Conservation (phyloP, 2,888 invertebrate genomes). For the Pseudolycoriella hygida region DNA sequence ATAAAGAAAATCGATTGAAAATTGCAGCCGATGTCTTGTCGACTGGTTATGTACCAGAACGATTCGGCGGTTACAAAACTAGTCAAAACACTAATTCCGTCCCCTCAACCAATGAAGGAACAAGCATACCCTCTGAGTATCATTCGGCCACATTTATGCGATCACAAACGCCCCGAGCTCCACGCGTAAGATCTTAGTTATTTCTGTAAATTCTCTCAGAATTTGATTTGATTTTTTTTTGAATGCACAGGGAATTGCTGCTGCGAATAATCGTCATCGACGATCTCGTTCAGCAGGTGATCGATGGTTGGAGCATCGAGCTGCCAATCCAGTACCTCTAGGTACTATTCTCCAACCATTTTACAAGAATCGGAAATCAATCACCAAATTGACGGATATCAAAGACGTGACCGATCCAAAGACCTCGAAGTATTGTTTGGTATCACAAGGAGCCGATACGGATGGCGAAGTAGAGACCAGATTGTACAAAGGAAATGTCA, state of each 20-base stretch:
- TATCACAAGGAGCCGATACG: slow-evolving; percentile 80
- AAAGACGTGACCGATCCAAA: slow-evolving; percentile 54
- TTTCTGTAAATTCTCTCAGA: slow-evolving; percentile 1
- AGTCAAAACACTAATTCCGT: slow-evolving; percentile 6
- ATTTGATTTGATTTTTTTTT: not conserved
- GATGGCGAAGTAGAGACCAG: slow-evolving; percentile 89
- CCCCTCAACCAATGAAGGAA: no score
- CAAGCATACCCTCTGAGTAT: no score
- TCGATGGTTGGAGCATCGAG: slow-evolving; percentile 78
- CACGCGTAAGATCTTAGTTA: slow-evolving; percentile 8
- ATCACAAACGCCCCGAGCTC: slow-evolving; percentile 2
- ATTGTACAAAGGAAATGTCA: slow-evolving; percentile 83
- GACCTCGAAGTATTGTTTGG: slow-evolving; percentile 75
- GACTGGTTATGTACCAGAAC: slow-evolving; percentile 14
- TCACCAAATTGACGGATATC: slow-evolving; percentile 63
- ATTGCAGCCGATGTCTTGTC: slow-evolving; percentile 39
- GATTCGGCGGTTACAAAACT: not conserved
- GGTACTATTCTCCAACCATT: slow-evolving; percentile 83
- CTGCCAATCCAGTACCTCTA: slow-evolving; percentile 58
- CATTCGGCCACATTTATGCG: not conserved
- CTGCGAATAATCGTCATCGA: slow-evolving; percentile 54
- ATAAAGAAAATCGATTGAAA: slow-evolving; percentile 39
- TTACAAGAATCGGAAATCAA: slow-evolving; percentile 63
- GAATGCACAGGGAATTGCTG: slow-evolving; percentile 37
- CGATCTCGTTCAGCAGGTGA: slow-evolving; percentile 66